Base-by-base conservation (phyloP, 1,140 invertebrate genomes). In the Rhizoglyphus robini region DNA sequence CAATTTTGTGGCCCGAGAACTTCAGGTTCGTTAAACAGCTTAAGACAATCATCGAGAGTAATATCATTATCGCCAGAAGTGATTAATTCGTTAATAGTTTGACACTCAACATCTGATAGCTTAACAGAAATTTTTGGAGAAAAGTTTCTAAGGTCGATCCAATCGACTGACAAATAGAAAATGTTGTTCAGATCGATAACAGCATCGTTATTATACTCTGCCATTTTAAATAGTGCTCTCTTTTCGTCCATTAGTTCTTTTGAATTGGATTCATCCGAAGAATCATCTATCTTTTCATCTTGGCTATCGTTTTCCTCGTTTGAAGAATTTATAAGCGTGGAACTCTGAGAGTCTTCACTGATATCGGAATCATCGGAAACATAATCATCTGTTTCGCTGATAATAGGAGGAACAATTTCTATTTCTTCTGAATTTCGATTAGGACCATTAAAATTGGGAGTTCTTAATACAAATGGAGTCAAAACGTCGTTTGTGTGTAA, bases 11-110 rank as follows among this genome's bases (percentile, higher is more conserved):
- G 76, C 41, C 72, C 76, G 54, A 82, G 72, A 27, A 76, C 71
- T 72, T 82, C 81, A 11, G 81, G 79, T 70, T 82, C 78, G 18
- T 78, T 80, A 69, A 82, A 81, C 49, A 80, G 67, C 18, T 75
- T 72, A 27, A 82, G 69, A 70, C 80, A 82, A 18, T 80, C 76
- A 27, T 78, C 70, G 36, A 82, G 71, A 13, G 72, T 76, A n/a
- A 75, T 73, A 18, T 75, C 71, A 49, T 62, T 62, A 31, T 60
- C 30, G 25, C 20, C 65, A 58, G 27, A 66, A 1, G 36, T 4
- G 20, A 34, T 63, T 27, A 3, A 61, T 20, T 46, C 20, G 20
- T 36, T 20, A 25, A 23, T 64, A 46, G 13, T 60, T 34, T 60
- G 15, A 2, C 27, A 20, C 1, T 18, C 15, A 3, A n/a, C 15